Conservation (phyloP, 2,113 vertebrate species). For the Actinemys pallida region DNA sequence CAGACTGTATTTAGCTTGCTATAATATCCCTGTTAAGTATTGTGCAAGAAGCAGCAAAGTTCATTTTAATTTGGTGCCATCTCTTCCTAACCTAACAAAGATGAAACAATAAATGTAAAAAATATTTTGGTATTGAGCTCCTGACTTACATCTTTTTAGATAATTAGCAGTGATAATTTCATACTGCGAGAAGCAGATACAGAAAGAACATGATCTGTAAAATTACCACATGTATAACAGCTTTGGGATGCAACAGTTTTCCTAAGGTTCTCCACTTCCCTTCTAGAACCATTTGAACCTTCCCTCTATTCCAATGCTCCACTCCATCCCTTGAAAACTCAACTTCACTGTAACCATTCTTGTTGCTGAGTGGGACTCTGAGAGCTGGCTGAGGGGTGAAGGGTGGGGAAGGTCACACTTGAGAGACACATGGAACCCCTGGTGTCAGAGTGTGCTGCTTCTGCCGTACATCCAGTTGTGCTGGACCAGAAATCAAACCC, state of each 20-base stretch:
- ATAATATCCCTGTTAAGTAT: background rate
- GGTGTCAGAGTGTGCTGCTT: background rate
- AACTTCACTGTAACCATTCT: background rate
- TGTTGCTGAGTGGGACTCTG: background rate
- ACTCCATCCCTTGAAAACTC: background rate
- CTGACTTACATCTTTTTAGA: conserved; percentile 8
- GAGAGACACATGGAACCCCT: background rate
- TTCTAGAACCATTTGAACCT: background rate
- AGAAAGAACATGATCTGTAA: background rate
- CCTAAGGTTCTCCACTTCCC: background rate
- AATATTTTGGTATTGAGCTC: conserved; percentile 15
- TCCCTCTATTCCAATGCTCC: background rate
- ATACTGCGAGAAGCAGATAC: background rate
- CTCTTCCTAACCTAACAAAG: background rate
- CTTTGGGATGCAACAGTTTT: background rate
- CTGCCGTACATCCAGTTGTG: background rate
- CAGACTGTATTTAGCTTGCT: background rate
- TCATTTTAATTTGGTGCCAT: conserved; percentile 14
- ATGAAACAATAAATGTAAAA: background rate
- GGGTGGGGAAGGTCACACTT: background rate
- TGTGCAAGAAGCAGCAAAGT: background rate
- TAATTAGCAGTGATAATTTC: background rate
- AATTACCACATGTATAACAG: background rate
- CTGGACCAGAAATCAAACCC: background rate
- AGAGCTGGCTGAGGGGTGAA: background rate